Conservation (phyloP, 1,140 invertebrate genomes). For the Episyrphus balteatus region DNA sequence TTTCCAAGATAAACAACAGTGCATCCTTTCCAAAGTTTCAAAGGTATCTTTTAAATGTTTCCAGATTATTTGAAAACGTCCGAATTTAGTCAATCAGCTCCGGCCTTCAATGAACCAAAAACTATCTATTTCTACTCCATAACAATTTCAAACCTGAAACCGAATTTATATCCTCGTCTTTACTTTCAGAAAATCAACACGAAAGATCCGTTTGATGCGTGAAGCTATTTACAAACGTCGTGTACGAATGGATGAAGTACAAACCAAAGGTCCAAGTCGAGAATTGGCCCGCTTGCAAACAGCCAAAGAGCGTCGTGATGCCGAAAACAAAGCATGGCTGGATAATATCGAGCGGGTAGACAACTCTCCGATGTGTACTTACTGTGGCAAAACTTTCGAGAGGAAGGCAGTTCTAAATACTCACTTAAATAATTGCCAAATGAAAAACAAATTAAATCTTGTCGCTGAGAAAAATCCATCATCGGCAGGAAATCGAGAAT, state of each 20-base stretch:
- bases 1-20: no score
- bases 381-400: conserved; percentile 55
- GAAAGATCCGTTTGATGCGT: conserved; percentile 30
- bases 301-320: conserved; percentile 1
- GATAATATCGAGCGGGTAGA: conserved; percentile 45
- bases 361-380: conserved; percentile 48
- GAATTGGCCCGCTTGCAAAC: conserved; percentile 26
- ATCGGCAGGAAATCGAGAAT: not conserved
- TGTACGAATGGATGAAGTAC: conserved; percentile 24
- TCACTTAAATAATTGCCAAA: conserved; percentile 47
- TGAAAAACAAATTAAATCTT: not conserved
- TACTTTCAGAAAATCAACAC: conserved; percentile 22
- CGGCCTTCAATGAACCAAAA: no score
- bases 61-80: no score
- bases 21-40: no score
- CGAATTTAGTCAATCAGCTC: no score
- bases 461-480: no score
- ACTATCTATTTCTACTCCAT: no score
- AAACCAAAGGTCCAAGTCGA: conserved; percentile 23
- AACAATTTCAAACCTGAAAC: no score
- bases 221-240: conserved; percentile 27
- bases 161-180: not conserved
- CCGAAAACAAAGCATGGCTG: conserved; percentile 42
- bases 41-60: no score
- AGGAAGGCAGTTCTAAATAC: conserved; percentile 51